A percentile compares a stretch with the other conserved stretches of the same genome.
phyloP scores from a whole-genome alignment of 1,140 invertebrate species.

The Drosophila persimilis region DNA sequence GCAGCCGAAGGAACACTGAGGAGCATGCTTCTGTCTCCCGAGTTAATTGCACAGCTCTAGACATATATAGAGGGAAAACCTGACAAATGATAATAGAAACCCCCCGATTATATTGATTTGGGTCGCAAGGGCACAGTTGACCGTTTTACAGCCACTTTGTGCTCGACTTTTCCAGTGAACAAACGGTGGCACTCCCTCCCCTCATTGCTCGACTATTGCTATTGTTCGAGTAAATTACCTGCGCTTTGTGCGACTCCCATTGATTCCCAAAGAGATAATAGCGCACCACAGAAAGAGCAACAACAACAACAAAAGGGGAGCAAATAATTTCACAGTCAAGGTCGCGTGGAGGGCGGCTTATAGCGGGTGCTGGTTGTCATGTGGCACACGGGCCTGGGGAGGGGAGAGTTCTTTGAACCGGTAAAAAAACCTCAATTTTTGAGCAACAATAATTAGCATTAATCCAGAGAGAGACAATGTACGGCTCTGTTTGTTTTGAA shows the following conservation, averaged over 20 bases:
- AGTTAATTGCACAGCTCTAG: no score
- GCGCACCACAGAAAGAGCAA: constrained; percentile 9
- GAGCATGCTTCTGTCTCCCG: no score
- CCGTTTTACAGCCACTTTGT: constrained; percentile 51
- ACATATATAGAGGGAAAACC: no score
- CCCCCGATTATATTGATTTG: not conserved
- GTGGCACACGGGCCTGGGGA: not conserved
- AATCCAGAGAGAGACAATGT: no score
- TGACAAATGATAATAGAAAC: no score
- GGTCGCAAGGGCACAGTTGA: not conserved
- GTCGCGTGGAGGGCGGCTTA: constrained; percentile 43
- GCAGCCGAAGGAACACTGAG: no score
- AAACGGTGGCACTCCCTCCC: constrained; percentile 39
- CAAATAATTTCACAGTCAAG: constrained; percentile 65
- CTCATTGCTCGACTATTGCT: constrained; percentile 20
- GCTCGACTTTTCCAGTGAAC: constrained; percentile 44
- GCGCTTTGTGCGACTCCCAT: constrained; percentile 61
- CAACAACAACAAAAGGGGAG: constrained; percentile 9
- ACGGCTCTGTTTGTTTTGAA: no score
- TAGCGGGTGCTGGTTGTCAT: not conserved
- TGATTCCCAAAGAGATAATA: constrained; percentile 18
- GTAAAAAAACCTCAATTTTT: not conserved
- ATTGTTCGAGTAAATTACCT: constrained; percentile 63
- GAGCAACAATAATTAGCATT: no score
- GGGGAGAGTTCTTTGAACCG: constrained; percentile 23